These are phyloP conservation scores for Trididemnum nubilum DNA, from an alignment of 23 tunicate genomes.

Conservation along the genomic window DNA sequence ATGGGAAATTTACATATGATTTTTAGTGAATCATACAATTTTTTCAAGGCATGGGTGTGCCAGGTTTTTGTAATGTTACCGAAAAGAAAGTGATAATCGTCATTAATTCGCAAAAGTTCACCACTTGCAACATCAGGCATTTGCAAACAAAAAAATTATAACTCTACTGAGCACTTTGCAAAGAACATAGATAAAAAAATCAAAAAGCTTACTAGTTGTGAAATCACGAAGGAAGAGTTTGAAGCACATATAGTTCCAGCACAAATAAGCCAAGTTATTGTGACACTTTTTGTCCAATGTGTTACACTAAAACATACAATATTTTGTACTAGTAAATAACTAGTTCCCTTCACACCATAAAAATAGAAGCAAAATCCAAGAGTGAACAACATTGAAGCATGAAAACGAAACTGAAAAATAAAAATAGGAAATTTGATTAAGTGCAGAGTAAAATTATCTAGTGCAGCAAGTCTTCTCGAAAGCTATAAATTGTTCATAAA, in stretches of 20 bases:
- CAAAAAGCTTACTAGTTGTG: slow-evolving; percentile 11
- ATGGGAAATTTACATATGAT: no score
- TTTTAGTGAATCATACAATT: no score
- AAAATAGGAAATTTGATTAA: slow-evolving; percentile 15
- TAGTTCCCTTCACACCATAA: slow-evolving; percentile 30
- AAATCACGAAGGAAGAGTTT: neutral
- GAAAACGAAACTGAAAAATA: slow-evolving; percentile 39
- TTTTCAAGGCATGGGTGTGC: no score
- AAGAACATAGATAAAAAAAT: neutral
- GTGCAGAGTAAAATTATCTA: no score
- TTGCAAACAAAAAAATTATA: no score
- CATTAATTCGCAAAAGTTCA: no score
- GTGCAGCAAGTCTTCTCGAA: no score
- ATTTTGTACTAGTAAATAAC: slow-evolving; percentile 18
- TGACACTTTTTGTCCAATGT: slow-evolving; percentile 27
- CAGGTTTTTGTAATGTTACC: no score
- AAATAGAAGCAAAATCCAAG: slow-evolving; percentile 29
- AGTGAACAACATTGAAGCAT: slow-evolving; percentile 20
- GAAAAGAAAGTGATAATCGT: no score
- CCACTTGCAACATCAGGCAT: no score
- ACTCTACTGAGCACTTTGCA: neutral
- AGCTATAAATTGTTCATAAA: no score
- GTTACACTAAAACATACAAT: slow-evolving; percentile 12
- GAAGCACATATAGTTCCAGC: neutral
- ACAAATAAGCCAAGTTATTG: slow-evolving; percentile 3